Base-by-base conservation (phyloP, 2,797 vertebrate genomes). In the Sus cebifrons region DNA sequence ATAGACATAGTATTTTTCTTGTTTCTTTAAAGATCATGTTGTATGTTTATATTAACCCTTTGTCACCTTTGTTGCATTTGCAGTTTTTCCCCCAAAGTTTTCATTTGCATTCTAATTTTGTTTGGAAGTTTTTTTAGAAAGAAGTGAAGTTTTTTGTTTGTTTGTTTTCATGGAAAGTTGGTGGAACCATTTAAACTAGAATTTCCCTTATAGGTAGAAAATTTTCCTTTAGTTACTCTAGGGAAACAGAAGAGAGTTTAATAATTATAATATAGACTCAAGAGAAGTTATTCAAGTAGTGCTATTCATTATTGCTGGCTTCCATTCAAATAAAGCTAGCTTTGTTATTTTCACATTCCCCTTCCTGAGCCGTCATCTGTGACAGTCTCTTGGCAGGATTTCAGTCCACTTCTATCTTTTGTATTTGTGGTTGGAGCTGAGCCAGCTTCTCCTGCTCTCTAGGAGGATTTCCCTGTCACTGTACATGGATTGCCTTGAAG, bases 311-410 rank as follows among this genome's bases (percentile, higher is more conserved):
- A 74, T 91, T 52, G 2, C 60, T 96, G 64, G 88, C 90, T 97
- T 88, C 86, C 65, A 85, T 94, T 92, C 52, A 96, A 78, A 86
- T 95, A 18, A 25, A 92, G 14, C n/a, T 68, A 77, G 60, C 32
- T 94, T 71, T 77, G 58, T 96, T 92, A 73, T 96, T 96, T 97
- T 92, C 44, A 74, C 95, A 94, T 87, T 93, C 54, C 14, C 29
- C 25, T 75, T 62, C 56, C 60, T 74, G 40, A 75, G 73, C 83
- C 52, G 96, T 83, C 91, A 85, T 94, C 58, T 97, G 58, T 94
- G 89, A 95, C 89, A 95, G 58, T 91, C 68, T 86, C 20, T 95
- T 96, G 73, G 86, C 89, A 89, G 54, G 54, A 94, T 91, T 97
- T 96, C 89, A 91, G 0, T 73, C 29, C 6, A 27, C 15, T 96